Evolutionary conservation across 2,113 vertebrate species (phyloP), one percentile per base, ranked within the genome.

Genomic region (Cyanoderma ruficeps): DNA sequence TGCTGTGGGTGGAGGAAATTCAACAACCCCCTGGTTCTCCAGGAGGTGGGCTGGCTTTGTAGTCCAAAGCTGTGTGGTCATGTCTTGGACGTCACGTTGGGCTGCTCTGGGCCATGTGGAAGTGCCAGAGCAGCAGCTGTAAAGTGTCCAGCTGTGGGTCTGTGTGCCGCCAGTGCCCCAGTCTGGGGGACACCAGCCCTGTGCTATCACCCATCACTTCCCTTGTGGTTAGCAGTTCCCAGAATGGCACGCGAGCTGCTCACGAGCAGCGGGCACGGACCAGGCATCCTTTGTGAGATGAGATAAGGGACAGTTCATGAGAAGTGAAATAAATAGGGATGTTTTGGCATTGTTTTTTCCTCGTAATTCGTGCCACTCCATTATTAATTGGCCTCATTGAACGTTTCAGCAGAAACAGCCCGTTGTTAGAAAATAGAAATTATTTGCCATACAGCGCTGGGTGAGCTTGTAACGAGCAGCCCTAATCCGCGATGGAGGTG

Each of bases 361-460:
- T 91, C 22, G 0, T 44, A 39, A 0, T 65, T 90, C 3, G 7
- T 65, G 30, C 67, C 61, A 27, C 7, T 0, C 79, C 13, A 1
- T 42, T 85, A 49, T 63, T 83, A 84, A 77, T 24, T 4, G 2
- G n/a, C 55, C 52, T 88, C 47, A 4, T 6, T 30, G 88, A 87
- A 24, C 9, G 22, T 53, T 76, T 47, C 67, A 42, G 74, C 44
- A 67, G 74, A 89, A 91, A n/a, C 30, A 67, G 64, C 47, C 1
- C 9, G 0, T 37, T 2, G 5, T 79, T 69, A 49, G 31, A 72
- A 94, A 94, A 84, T 27, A 46, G 27, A 44, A 44, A 27, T 24
- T 15, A 10, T 6, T 76, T 0, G 0, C 50, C 9, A 1, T 14
- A 20, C 41, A 17, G 0, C 1, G 0, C 42, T 13, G 70, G 55